These are phyloP conservation scores for Psammodynastes pulverulentus DNA, from an alignment of 2,113 vertebrate genomes.

Conservation along the genomic window DNA sequence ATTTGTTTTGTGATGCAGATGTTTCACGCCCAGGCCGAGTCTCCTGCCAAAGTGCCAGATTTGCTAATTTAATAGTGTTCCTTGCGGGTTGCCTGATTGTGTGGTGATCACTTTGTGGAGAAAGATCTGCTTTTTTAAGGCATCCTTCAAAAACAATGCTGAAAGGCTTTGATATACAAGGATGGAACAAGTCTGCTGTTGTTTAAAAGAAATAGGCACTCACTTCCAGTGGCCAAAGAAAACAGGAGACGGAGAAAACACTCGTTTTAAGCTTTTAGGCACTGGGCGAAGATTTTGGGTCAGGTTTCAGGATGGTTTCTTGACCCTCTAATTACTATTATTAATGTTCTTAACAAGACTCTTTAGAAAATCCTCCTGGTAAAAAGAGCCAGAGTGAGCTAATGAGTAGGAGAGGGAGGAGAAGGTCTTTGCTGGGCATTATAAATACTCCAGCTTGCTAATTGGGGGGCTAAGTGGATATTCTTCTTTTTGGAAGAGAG, in stretches of 20 bases:
- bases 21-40: neutral
- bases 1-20: neutral
- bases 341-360: conserved; percentile 61
- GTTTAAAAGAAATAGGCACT: conserved; percentile 53
- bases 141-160: conserved; percentile 43
- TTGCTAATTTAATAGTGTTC: neutral
- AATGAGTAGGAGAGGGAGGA: conserved; percentile 65
- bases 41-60: neutral
- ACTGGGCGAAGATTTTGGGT: conserved; percentile 66
- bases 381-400: conserved; percentile 62
- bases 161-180: conserved; percentile 41
- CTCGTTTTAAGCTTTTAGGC: conserved; percentile 67
- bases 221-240: conserved; percentile 38
- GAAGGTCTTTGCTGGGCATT: conserved; percentile 62
- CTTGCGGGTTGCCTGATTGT: neutral
- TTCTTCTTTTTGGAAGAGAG: conserved; percentile 34
- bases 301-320: conserved; percentile 71
- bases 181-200: conserved; percentile 44
- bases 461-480: conserved; percentile 48
- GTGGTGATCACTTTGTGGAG: neutral
- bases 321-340: conserved; percentile 68
- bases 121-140: conserved; percentile 41
- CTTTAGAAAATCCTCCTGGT: conserved; percentile 66
- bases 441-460: conserved; percentile 61
- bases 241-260: conserved; percentile 47